A percentile compares a stretch with the other conserved stretches of the same genome.
Evolutionary conservation across 2,888 invertebrate genomes (phyloP).

Genomic region (Yponomeuta cagnagella): DNA sequence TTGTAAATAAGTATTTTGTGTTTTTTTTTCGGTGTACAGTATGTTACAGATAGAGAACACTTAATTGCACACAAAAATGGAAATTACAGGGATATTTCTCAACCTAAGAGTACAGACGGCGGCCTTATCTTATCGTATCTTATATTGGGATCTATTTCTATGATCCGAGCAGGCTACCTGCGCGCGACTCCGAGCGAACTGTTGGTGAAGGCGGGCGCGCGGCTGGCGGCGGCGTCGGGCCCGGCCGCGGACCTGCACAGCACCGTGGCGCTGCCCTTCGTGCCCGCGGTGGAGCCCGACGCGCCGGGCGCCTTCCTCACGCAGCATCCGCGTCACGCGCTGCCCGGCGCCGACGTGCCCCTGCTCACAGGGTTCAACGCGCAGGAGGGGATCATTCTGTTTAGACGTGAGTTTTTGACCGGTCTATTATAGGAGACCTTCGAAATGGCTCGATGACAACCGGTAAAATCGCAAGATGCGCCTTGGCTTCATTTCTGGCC

Average conservation of each 20-base stretch:
- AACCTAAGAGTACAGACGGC: no score
- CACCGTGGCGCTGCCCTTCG: conserved; percentile 77
- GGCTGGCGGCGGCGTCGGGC: conserved; percentile 61
- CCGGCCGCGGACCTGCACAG: conserved; percentile 65
- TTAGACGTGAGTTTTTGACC: conserved; percentile 62
- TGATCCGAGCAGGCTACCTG: conserved; percentile 58
- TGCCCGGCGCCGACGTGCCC: conserved; percentile 75
- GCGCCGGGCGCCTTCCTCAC: conserved; percentile 70
- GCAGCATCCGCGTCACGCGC: conserved; percentile 57
- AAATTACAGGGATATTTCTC: no score
- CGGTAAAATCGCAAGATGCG: no score
- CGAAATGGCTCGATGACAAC: no score
- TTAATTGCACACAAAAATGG: no score
- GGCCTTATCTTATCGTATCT: no score
- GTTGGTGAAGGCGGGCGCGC: conserved; percentile 74
- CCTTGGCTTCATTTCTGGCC: no score
- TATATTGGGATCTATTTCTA: no score
- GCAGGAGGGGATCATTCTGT: conserved; percentile 79
- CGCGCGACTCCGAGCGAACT: conserved; percentile 76
- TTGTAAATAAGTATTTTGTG: no score
- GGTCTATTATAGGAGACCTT: neutral
- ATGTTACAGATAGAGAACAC: no score
- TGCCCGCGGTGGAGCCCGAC: conserved; percentile 70
- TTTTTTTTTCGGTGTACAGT: no score
- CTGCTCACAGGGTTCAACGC: conserved; percentile 79